A percentile compares a stretch with the other conserved stretches of the same genome.
Conservation (phyloP, 2,888 invertebrate species). For the Magallana nippona region DNA sequence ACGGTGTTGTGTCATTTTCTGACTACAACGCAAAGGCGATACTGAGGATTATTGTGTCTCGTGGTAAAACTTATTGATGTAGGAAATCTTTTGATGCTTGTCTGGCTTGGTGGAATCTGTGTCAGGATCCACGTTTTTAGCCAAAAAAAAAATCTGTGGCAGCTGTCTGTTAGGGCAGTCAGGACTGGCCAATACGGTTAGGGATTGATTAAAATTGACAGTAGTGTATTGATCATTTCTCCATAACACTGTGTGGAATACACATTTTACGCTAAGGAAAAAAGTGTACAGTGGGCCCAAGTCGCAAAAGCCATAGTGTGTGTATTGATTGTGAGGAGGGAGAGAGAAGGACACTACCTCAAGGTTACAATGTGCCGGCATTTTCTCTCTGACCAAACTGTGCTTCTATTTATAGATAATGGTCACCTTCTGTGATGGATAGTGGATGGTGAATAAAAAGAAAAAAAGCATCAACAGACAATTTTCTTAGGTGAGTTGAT, state of each 20-base stretch:
- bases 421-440: constrained; percentile 11
- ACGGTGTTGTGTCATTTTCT: background rate
- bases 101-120: background rate
- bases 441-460: background rate
- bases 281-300: constrained; percentile 15
- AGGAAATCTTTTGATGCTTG: background rate
- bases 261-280: constrained; percentile 18
- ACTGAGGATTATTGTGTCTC: background rate
- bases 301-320: constrained; percentile 22
- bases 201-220: constrained; percentile 30
- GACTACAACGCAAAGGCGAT: no score
- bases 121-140: background rate
- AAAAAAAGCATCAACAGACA: background rate
- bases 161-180: background rate
- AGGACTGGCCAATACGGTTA: background rate
- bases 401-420: constrained; percentile 33
- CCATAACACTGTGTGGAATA: constrained; percentile 23
- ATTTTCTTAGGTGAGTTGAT: constrained; percentile 18
- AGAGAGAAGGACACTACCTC: constrained; percentile 25
- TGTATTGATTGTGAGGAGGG: constrained; percentile 23
- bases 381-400: constrained; percentile 19
- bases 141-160: constrained; percentile 24
- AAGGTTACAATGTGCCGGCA: constrained; percentile 23
- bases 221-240: constrained; percentile 8
- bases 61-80: constrained; percentile 2